These are phyloP conservation scores for Musca vetustissima DNA, from an alignment of 1,140 invertebrate species.

Conservation along the genomic window DNA sequence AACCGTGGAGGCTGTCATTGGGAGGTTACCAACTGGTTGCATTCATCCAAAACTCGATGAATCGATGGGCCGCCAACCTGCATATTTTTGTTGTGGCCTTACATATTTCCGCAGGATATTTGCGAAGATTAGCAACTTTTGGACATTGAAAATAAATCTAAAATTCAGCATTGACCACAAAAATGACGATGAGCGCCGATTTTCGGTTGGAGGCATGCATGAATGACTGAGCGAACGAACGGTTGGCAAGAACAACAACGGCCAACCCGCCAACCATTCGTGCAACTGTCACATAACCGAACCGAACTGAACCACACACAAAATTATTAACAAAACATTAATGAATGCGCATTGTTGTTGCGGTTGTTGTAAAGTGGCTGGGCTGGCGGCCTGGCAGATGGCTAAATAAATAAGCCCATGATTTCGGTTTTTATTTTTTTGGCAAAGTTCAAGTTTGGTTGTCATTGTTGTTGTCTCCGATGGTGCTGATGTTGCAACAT, in stretches of 20 bases:
- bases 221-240: not conserved
- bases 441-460: conserved; percentile 24
- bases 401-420: not conserved
- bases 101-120: not conserved
- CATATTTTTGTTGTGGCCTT: too few species aligned
- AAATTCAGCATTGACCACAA: too few species aligned
- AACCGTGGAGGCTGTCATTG: not conserved
- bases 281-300: conserved; percentile 12
- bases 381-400: too few species aligned
- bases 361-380: not conserved
- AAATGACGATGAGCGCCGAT: too few species aligned
- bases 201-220: not conserved
- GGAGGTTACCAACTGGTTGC: not conserved
- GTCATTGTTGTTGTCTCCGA: not conserved
- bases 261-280: not conserved
- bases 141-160: too few species aligned
- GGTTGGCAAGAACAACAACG: not conserved
- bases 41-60: not conserved
- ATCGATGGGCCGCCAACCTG: not conserved
- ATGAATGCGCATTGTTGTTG: not conserved
- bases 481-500: too few species aligned
- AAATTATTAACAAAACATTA: conserved; percentile 5
- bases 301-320: too few species aligned
- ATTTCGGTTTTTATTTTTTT: not conserved
- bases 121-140: not conserved